Evolutionary conservation across 92 coral and sea anemone species (phyloP), one percentile per base, ranked within the genome.

Genomic region (Pocillopora grandis): DNA sequence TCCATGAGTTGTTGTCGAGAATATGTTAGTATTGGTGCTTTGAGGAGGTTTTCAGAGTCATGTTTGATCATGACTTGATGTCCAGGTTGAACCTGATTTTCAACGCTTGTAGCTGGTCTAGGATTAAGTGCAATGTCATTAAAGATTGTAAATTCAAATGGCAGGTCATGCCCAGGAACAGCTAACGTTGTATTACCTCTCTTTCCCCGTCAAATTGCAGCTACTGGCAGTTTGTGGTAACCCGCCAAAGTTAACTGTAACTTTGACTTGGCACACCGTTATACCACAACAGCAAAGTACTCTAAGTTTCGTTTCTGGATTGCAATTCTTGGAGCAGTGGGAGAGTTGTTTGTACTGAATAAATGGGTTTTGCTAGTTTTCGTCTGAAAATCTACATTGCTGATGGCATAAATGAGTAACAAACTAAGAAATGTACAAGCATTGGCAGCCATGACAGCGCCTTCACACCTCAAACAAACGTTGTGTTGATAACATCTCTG

Each of bases 21-120:
- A 76, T 60, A 73, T 62, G 63, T 73, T 15, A 16, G 20, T 16
- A 21, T 62, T 62, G n/a, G 16, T 62, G 84, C 84, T 17, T 23
- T 23, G 27, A 23, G 27, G 27, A 70, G 57, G 67, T 73, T 75
- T 71, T 84, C 89, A 85, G 59, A 67, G 57, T 79, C 71, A 48
- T 79, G 66, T 64, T 78, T 84, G 78, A 85, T 79, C 78, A 85
- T 78, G 76, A 33, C 71, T 66, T 66, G n/a, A 33, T 66, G n/a
- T 6, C n/a, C 52, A 72, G 76, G 76, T 61, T 4, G 18, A 13
- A 61, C 14, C 5, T 61, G 72, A 67, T 67, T 67, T 67, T 67
- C 72, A 67, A 67, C 72, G 37, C 31, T 67, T 67, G 72, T 67
- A 67, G 27, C 72, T 76, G 80, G 80, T 59, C 79, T 66, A 76